These are phyloP conservation scores for Potorous gilbertii DNA, from an alignment of 2,797 vertebrate genomes.

Conservation along the genomic window DNA sequence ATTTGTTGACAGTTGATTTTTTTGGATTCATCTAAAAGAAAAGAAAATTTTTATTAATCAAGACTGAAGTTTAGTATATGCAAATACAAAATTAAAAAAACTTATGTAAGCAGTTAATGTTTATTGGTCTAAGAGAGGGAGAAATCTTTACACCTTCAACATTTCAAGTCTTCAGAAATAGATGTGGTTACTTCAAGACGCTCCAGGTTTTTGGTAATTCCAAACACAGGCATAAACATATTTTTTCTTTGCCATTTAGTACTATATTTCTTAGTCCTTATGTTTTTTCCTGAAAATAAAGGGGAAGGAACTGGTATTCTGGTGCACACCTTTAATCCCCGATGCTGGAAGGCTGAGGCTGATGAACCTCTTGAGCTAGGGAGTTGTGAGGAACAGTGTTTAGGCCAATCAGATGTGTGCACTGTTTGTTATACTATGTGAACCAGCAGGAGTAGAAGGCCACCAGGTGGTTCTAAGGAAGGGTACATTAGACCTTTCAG, in stretches of 20 bases:
- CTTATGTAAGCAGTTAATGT: not conserved
- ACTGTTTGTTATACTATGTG: not conserved
- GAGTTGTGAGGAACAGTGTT: not conserved
- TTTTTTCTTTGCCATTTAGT: not conserved
- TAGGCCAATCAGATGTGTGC: not conserved
- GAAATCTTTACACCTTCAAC: not conserved
- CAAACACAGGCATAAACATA: not conserved
- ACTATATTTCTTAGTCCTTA: not conserved
- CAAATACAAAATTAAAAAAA: not conserved
- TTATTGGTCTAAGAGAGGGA: not conserved
- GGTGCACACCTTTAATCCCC: not conserved
- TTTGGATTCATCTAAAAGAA: not conserved
- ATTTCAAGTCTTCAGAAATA: not conserved
- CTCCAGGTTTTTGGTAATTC: not conserved
- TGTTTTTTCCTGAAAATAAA: not conserved
- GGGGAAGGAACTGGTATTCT: not conserved
- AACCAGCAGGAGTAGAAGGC: not conserved
- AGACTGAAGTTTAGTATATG: not conserved
- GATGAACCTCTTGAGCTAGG: not conserved
- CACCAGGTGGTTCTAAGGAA: not conserved
- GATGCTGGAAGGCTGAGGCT: not conserved
- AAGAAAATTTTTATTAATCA: not conserved
- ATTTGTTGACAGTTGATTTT: conserved; percentile 5
- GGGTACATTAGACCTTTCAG: not conserved
- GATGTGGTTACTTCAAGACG: not conserved